A percentile compares a stretch with the other conserved stretches of the same genome.
These are phyloP conservation scores for Eilema griseolum DNA, from an alignment of 2,888 invertebrate genomes.

Conservation along the genomic window DNA sequence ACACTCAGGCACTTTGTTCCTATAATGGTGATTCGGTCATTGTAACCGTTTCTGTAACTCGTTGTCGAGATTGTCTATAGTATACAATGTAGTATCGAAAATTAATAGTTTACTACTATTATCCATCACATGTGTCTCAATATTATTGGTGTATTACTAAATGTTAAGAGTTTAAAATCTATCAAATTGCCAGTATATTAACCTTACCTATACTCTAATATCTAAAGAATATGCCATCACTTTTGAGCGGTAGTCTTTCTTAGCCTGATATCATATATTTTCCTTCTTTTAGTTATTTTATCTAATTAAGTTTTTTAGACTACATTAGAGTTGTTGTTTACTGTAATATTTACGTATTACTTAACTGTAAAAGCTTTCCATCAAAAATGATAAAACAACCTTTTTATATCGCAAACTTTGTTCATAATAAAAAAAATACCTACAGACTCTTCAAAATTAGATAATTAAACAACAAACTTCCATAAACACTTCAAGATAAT, in stretches of 20 bases:
- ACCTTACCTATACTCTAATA: no score
- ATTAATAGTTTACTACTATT: background rate
- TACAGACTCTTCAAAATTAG: conserved; percentile 8
- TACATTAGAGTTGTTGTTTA: background rate
- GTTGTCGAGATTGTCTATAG: conserved; percentile 2
- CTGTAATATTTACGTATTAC: background rate
- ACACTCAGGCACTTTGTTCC: conserved; percentile 24
- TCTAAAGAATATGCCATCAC: no score
- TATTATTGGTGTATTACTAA: no score
- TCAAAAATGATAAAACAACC: background rate
- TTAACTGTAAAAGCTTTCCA: background rate
- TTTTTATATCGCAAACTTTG: conserved; percentile 5
- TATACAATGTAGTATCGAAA: background rate
- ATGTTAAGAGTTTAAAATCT: no score
- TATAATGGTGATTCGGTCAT: conserved; percentile 16
- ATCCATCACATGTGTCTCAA: background rate
- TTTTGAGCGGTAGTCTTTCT: no score
- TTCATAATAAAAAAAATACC: conserved; percentile 6
- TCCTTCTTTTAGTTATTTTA: no score
- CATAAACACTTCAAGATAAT: conserved; percentile 29
- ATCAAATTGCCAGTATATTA: no score
- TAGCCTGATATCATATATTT: no score
- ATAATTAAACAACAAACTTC: conserved; percentile 22
- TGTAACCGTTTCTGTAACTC: conserved; percentile 12
- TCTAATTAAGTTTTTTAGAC: background rate